Percentiles rank a stretch among this genome's conserved stretches.
phyloP scores from a whole-genome alignment of 2,888 invertebrate genomes.

The Thymelicus sylvestris region DNA sequence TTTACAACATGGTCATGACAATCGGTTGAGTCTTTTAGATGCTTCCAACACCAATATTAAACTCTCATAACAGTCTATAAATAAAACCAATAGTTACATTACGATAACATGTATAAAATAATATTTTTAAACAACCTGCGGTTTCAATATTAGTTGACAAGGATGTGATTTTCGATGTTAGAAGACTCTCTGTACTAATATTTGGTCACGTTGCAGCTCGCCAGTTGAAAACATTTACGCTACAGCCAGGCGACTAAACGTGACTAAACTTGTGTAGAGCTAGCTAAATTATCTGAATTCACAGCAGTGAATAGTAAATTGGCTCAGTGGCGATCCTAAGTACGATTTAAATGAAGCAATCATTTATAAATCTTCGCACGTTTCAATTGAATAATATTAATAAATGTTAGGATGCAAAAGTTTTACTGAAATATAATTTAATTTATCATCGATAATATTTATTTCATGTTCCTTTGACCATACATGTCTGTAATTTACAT shows the following conservation, averaged over 20 bases:
- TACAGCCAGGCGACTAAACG: conserved; percentile 57
- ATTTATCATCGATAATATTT: no score
- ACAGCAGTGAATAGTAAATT: conserved; percentile 48
- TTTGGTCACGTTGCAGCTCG: conserved; percentile 45
- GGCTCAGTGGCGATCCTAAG: conserved; percentile 38
- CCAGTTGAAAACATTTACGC: conserved; percentile 60
- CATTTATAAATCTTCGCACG: conserved; percentile 32
- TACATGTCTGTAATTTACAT: no score
- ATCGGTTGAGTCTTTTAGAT: no score
- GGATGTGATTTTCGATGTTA: neutral
- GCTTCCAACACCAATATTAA: no score
- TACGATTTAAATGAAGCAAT: conserved; percentile 35
- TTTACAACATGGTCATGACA: no score
- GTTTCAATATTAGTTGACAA: neutral
- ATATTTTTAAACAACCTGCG: no score
- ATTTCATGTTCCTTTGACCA: no score
- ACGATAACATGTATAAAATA: no score
- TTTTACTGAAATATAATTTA: neutral
- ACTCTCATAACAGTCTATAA: no score
- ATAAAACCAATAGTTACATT: no score
- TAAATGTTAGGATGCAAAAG: neutral
- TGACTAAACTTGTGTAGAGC: conserved; percentile 55
- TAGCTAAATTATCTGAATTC: conserved; percentile 62
- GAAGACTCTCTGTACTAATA: conserved; percentile 14
- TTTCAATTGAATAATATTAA: conserved; percentile 21